Percentiles rank a stretch among this genome's conserved stretches.
phyloP scores from a whole-genome alignment of 2,888 invertebrate species.

The Bellardia pandia region DNA sequence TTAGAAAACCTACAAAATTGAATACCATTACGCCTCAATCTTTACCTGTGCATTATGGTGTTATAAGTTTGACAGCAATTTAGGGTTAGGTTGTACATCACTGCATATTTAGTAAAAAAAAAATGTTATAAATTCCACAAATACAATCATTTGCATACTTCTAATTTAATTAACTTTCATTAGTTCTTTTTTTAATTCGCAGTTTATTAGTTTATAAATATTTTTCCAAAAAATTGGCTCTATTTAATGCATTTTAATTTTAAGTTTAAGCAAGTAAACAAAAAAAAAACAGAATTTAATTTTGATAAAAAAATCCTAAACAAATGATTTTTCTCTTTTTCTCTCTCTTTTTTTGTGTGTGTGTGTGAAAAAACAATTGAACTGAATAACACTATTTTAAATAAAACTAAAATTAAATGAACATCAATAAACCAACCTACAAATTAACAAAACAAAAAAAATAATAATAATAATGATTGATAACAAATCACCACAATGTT shows the following conservation, averaged over 20 bases:
- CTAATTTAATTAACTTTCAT: slow-evolving; percentile 33
- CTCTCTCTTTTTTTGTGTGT: slow-evolving; percentile 75
- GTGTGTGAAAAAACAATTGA: slow-evolving; percentile 65
- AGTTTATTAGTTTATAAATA: background rate
- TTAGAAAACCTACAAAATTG: no score
- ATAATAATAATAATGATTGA: slow-evolving; percentile 66
- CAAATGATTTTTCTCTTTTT: slow-evolving; percentile 74
- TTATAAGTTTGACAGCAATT: background rate
- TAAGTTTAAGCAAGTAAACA: slow-evolving; percentile 55
- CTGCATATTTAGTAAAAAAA: background rate
- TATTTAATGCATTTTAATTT: slow-evolving; percentile 57
- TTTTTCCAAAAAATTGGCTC: slow-evolving; percentile 10
- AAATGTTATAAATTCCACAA: background rate
- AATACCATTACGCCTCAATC: no score
- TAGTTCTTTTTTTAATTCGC: slow-evolving; percentile 9
- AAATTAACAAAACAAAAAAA: slow-evolving; percentile 65
- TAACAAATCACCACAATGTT: slow-evolving; percentile 71
- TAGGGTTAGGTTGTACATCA: slow-evolving; percentile 20
- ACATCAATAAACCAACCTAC: slow-evolving; percentile 68
- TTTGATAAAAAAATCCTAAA: slow-evolving; percentile 73
- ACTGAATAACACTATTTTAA: slow-evolving; percentile 68
- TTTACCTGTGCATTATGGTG: no score
- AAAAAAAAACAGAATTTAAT: slow-evolving; percentile 36
- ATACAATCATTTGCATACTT: background rate
- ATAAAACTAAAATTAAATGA: slow-evolving; percentile 74